Conservation (phyloP, 2,113 vertebrate genomes). For the Rhodinocichla rosea region DNA sequence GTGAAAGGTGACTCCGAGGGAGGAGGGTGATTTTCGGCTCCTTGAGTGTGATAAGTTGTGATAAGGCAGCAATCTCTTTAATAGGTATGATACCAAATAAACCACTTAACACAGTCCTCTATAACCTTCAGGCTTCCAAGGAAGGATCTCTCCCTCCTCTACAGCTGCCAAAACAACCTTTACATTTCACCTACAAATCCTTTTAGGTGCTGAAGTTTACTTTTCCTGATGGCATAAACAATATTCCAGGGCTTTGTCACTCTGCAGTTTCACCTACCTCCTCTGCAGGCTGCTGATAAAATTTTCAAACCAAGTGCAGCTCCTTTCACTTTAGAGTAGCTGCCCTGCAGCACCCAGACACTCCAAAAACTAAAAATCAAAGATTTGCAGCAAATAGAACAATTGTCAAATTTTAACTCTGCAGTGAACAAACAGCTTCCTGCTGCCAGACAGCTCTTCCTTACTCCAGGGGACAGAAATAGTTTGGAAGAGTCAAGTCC, state of each 20-base stretch:
- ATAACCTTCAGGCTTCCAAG: neutral
- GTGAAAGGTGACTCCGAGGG: neutral
- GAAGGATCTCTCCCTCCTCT: neutral
- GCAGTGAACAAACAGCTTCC: neutral
- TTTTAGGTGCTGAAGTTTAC: neutral
- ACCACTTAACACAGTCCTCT: neutral
- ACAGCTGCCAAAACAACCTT: neutral
- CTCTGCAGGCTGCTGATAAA: neutral
- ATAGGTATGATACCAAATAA: slow-evolving; percentile 1
- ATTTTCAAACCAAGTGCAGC: neutral
- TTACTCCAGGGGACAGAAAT: neutral
- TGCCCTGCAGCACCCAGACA: neutral
- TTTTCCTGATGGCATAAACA: neutral
- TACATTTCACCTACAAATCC: neutral
- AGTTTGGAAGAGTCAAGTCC: slow-evolving; percentile 3
- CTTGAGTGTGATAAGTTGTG: neutral
- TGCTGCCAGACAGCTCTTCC: neutral
- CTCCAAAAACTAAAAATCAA: neutral
- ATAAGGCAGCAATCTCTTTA: slow-evolving; percentile 14
- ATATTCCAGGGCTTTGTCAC: neutral
- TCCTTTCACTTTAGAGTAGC: neutral
- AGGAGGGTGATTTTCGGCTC: neutral
- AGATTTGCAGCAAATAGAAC: neutral
- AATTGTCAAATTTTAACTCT: neutral
- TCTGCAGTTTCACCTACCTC: neutral